Conservation (phyloP, 2,888 invertebrate species). For the Agrenia bidenticulata region DNA sequence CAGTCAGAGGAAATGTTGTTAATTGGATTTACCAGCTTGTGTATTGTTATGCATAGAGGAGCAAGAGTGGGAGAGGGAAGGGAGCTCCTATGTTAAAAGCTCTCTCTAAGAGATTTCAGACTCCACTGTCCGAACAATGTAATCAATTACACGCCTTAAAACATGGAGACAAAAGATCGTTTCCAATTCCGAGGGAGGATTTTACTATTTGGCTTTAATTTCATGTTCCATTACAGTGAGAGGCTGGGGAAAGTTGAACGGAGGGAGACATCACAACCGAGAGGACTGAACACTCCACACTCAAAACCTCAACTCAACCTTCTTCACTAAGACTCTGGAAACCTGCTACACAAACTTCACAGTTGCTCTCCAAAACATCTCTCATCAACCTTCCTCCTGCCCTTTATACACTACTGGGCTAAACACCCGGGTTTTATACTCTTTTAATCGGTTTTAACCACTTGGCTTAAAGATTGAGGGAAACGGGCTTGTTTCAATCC, state of each 20-base stretch:
- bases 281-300: slow-evolving; percentile 11
- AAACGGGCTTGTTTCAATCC: no score
- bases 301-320: not conserved
- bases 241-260: slow-evolving; percentile 8
- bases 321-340: no score
- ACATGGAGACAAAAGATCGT: slow-evolving; percentile 12
- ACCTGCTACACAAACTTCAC: no score
- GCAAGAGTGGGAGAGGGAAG: no score
- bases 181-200: slow-evolving; percentile 20
- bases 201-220: slow-evolving; percentile 21
- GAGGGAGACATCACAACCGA: not conserved
- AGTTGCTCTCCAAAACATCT: no score
- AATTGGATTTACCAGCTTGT: slow-evolving; percentile 22
- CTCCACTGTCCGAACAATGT: slow-evolving; percentile 21
- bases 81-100: not conserved
- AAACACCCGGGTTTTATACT: no score
- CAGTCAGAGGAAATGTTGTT: slow-evolving; percentile 18
- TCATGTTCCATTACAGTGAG: slow-evolving; percentile 22
- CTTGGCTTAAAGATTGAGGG: no score
- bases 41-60: slow-evolving; percentile 4
- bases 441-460: no score
- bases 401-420: no score
- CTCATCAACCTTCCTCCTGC: no score
- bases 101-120: not conserved
- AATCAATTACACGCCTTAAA: slow-evolving; percentile 24